phyloP scores from a whole-genome alignment of 2,888 invertebrate genomes.

The Thalpophila matura region DNA sequence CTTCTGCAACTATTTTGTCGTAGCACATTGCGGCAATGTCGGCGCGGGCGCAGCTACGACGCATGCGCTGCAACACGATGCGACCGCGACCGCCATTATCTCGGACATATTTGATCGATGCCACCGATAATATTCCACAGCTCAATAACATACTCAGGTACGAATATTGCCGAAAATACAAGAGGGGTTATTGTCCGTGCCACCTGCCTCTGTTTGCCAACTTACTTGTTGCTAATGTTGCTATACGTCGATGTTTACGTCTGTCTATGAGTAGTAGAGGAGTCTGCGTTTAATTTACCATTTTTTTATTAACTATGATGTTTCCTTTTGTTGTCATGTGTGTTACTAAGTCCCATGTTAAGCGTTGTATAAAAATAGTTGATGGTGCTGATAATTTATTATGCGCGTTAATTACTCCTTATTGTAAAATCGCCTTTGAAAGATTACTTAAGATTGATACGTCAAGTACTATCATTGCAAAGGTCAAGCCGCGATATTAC shows the following conservation, averaged over 20 bases:
- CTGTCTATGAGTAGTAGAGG: background rate
- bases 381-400: background rate
- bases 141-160: slow-evolving; percentile 26
- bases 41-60: slow-evolving; percentile 56
- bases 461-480: slow-evolving; percentile 5
- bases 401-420: background rate
- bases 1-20: slow-evolving; percentile 60
- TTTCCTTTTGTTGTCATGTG: background rate
- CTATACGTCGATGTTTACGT: slow-evolving; percentile 20
- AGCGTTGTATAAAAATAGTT: background rate
- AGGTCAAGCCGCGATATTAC: slow-evolving; percentile 24
- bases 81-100: slow-evolving; percentile 50
- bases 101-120: slow-evolving; percentile 53
- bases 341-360: slow-evolving; percentile 5
- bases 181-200: slow-evolving; percentile 52
- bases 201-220: slow-evolving; percentile 53
- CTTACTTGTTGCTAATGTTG: slow-evolving; percentile 37
- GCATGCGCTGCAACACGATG: slow-evolving; percentile 62
- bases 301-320: background rate
- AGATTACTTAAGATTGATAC: slow-evolving; percentile 4
- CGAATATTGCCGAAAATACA: slow-evolving; percentile 41
- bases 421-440: slow-evolving; percentile 1
- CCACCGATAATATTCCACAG: slow-evolving; percentile 38
- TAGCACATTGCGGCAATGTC: slow-evolving; percentile 54
- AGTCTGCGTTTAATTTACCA: background rate